These are phyloP conservation scores for Poecilia wingei DNA, from an alignment of 2,797 vertebrate species.

Conservation along the genomic window DNA sequence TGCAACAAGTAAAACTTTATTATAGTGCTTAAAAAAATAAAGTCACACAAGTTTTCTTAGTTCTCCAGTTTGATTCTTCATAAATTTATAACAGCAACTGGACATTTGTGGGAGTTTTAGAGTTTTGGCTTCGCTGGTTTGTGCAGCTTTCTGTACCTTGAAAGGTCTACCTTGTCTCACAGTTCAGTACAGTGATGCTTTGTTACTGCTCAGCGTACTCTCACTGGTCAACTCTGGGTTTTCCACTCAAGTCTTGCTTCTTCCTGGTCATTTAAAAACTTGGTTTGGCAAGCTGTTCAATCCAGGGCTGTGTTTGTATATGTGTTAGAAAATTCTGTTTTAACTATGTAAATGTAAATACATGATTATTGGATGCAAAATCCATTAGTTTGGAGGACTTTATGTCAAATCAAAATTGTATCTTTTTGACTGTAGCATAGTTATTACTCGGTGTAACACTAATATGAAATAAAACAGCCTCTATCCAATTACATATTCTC, in stretches of 20 bases:
- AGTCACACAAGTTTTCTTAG: constrained; percentile 17
- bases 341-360: background rate
- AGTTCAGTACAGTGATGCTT: constrained; percentile 71
- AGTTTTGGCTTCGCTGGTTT: constrained; percentile 50
- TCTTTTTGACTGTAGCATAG: background rate
- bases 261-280: constrained; percentile 60
- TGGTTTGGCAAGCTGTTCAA: constrained; percentile 39
- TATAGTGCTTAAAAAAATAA: constrained; percentile 9
- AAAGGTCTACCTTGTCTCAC: constrained; percentile 75
- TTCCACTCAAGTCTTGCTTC: constrained; percentile 46
- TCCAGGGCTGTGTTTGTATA: background rate
- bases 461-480: background rate
- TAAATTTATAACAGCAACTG: constrained; percentile 14
- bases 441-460: background rate
- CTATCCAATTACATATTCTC: background rate
- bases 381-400: background rate
- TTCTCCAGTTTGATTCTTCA: background rate
- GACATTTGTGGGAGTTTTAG: constrained; percentile 46
- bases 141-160: constrained; percentile 65
- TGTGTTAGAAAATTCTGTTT: background rate
- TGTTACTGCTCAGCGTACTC: constrained; percentile 61
- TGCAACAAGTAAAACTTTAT: background rate
- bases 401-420: background rate
- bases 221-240: constrained; percentile 38
- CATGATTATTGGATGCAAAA: background rate